Percentiles rank a stretch among this genome's conserved stretches.
These are phyloP conservation scores for Limnothrissa miodon DNA, from an alignment of 2,113 vertebrate species.

Conservation along the genomic window DNA sequence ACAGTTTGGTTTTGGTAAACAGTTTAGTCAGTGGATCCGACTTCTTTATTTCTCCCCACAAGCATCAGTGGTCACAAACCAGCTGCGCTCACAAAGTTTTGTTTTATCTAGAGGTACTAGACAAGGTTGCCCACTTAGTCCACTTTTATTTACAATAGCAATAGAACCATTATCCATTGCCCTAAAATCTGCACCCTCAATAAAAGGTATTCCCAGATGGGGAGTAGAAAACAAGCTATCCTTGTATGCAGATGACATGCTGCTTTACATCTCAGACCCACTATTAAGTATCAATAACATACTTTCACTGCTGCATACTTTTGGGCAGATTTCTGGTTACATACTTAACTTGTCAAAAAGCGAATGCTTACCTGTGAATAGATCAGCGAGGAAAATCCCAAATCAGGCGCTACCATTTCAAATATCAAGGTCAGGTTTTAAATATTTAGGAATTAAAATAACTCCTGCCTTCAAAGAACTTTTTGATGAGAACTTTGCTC, in stretches of 20 bases:
- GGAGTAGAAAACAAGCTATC: neutral
- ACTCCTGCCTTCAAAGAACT: too few species aligned
- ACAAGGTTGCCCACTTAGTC: neutral
- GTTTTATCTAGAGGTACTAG: neutral
- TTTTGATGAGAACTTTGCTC: too few species aligned
- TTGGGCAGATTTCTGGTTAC: neutral
- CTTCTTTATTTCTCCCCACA: neutral
- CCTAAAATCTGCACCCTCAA: too few species aligned
- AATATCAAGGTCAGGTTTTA: too few species aligned
- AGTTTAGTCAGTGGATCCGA: neutral
- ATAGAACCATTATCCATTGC: too few species aligned
- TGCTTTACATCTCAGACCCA: neutral
- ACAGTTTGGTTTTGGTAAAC: neutral
- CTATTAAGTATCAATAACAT: too few species aligned
- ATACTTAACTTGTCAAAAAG: neutral
- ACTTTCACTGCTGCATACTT: neutral
- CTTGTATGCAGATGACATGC: neutral
- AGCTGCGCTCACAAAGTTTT: neutral
- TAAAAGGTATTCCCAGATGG: too few species aligned
- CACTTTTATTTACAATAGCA: too few species aligned
- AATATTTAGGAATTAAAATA: too few species aligned
- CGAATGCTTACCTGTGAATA: neutral
- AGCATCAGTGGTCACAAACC: neutral
- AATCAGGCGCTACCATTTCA: too few species aligned
- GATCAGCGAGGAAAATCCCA: neutral